Percentiles rank a stretch among this genome's conserved stretches.
phyloP scores from a whole-genome alignment of 2,888 invertebrate genomes.

The Epirrhoe alternata region DNA sequence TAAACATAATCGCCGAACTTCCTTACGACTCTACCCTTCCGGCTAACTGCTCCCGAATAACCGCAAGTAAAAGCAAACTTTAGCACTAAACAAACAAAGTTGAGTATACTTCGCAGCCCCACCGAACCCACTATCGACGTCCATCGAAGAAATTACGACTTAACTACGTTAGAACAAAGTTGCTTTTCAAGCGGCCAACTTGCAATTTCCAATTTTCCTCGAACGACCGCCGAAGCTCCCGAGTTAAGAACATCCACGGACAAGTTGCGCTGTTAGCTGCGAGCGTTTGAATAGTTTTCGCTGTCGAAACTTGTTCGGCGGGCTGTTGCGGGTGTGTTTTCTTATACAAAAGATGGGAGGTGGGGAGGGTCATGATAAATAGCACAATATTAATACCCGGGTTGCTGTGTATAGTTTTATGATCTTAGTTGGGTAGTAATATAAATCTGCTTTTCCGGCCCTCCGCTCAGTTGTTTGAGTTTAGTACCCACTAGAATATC shows the following conservation, averaged over 20 bases:
- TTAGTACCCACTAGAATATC: conserved; percentile 50
- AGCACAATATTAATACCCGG: conserved; percentile 80
- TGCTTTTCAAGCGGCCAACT: conserved; percentile 49
- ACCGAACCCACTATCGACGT: conserved; percentile 54
- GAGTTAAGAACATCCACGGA: conserved; percentile 80
- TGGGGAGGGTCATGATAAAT: conserved; percentile 79
- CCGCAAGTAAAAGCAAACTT: conserved; percentile 60
- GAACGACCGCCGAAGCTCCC: conserved; percentile 79
- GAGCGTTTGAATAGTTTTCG: conserved; percentile 80
- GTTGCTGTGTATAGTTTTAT: conserved; percentile 81
- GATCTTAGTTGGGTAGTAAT: conserved; percentile 83
- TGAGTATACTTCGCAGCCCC: conserved; percentile 45
- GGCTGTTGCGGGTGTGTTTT: conserved; percentile 76
- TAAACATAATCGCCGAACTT: conserved; percentile 85
- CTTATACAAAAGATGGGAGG: conserved; percentile 81
- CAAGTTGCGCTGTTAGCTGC: conserved; percentile 80
- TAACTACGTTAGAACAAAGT: conserved; percentile 48
- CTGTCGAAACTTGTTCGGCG: conserved; percentile 78
- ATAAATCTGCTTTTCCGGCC: conserved; percentile 81
- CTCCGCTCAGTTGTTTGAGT: conserved; percentile 62
- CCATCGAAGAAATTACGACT: conserved; percentile 54
- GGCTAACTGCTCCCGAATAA: conserved; percentile 64
- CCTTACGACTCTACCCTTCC: conserved; percentile 85
- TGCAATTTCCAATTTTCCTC: conserved; percentile 79
- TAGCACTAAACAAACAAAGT: conserved; percentile 57